A percentile compares a stretch with the other conserved stretches of the same genome.
phyloP scores from a whole-genome alignment of 2,113 vertebrate genomes.

The Sceloporus undulatus region DNA sequence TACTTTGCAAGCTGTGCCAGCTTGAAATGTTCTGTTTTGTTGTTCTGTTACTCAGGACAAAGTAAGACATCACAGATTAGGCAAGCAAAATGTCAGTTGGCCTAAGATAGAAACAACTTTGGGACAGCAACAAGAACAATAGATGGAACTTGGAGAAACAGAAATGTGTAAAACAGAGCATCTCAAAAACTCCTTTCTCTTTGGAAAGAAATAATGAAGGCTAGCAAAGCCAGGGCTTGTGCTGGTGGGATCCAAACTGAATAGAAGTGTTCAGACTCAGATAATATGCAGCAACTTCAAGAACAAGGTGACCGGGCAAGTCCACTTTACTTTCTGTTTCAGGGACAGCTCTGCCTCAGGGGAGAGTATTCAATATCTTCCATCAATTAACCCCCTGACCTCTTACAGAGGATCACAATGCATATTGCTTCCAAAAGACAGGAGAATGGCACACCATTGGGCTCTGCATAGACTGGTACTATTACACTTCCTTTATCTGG shows the following conservation, averaged over 20 bases:
- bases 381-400: slow-evolving; percentile 33
- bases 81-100: too few species aligned
- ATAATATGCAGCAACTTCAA: slow-evolving; percentile 1
- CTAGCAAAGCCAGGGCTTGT: background rate
- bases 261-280: background rate
- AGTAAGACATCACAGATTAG: too few species aligned
- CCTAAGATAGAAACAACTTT: too few species aligned
- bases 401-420: rapidly evolving
- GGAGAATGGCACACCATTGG: rapidly evolving
- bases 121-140: background rate
- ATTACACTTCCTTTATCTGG: background rate
- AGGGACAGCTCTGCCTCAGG: background rate
- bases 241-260: background rate
- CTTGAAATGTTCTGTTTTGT: too few species aligned
- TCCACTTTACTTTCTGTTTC: background rate
- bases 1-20: too few species aligned
- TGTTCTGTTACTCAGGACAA: too few species aligned
- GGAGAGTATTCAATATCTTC: slow-evolving; percentile 13
- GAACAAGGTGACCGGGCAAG: background rate
- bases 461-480: rapidly evolving
- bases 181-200: background rate
- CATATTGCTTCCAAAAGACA: rapidly evolving
- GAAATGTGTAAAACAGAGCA: background rate
- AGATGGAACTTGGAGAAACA: background rate
- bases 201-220: background rate